phyloP scores from a whole-genome alignment of 1,140 invertebrate species.

The Oncopeltus fasciatus region DNA sequence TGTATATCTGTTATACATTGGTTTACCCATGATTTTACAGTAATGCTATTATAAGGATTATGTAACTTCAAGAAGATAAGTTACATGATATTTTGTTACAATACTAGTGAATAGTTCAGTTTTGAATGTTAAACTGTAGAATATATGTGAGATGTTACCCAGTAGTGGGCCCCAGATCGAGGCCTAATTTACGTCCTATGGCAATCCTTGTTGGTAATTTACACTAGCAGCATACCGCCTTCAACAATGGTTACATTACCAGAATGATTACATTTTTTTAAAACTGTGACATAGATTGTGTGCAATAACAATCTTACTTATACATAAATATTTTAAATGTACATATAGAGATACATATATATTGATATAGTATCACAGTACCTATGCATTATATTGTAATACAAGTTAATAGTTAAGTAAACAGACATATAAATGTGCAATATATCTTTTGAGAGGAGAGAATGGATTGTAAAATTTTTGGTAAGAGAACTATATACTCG shows the following conservation, averaged over 20 bases:
- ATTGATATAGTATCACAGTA: neutral
- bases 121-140: slow-evolving; percentile 24
- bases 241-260: neutral
- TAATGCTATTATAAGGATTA: slow-evolving; percentile 20
- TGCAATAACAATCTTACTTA: neutral
- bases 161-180: slow-evolving; percentile 17
- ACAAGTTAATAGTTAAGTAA: slow-evolving; percentile 3
- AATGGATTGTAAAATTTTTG: neutral
- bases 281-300: slow-evolving; percentile 11
- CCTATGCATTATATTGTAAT: slow-evolving; percentile 6
- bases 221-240: slow-evolving; percentile 17
- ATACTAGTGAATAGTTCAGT: slow-evolving; percentile 24
- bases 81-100: slow-evolving; percentile 20
- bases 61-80: slow-evolving; percentile 11
- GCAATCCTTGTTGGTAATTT: slow-evolving; percentile 14
- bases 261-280: neutral
- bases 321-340: slow-evolving; percentile 2
- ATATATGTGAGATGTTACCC: slow-evolving; percentile 23
- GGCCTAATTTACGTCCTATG: slow-evolving; percentile 13
- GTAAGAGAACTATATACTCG: neutral
- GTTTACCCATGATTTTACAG: slow-evolving; percentile 18
- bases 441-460: neutral
- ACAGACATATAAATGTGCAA: neutral
- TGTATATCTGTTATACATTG: slow-evolving; percentile 18
- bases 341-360: slow-evolving; percentile 1